phyloP scores from a whole-genome alignment of 2,797 vertebrate genomes.

The Protonibea diacanthus region DNA sequence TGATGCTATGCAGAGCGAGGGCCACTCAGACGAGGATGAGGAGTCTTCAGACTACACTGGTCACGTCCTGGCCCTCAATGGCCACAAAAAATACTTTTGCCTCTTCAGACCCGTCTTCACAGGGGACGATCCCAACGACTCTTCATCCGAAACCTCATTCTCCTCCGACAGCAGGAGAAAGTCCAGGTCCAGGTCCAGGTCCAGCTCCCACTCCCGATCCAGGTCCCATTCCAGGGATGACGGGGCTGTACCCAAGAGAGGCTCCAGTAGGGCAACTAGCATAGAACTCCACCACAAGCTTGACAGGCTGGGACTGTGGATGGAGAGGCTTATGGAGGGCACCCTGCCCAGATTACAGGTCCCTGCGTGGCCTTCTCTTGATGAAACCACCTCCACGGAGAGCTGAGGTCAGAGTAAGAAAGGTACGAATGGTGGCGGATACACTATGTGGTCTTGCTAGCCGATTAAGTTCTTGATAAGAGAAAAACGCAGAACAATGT shows the following conservation, averaged over 20 bases:
- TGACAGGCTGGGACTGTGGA: constrained; percentile 94
- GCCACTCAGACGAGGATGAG: constrained; percentile 69
- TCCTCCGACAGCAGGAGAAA: constrained; percentile 65
- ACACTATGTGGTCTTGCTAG: constrained; percentile 14
- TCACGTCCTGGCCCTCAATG: constrained; percentile 94
- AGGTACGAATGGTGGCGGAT: not conserved
- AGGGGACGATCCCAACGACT: constrained; percentile 74
- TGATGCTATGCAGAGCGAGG: constrained; percentile 71
- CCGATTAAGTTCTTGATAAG: constrained; percentile 14
- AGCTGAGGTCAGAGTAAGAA: constrained; percentile 60
- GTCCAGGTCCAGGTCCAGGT: constrained; percentile 75
- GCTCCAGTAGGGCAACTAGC: constrained; percentile 76
- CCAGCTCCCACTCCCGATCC: constrained; percentile 80
- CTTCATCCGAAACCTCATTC: constrained; percentile 75
- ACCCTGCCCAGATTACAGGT: constrained; percentile 92
- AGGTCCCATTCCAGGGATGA: constrained; percentile 78
- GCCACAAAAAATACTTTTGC: constrained; percentile 97
- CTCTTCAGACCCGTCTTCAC: constrained; percentile 90
- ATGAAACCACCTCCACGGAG: constrained; percentile 66
- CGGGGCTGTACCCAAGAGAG: constrained; percentile 47
- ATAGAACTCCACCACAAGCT: constrained; percentile 91
- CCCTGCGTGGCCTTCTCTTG: constrained; percentile 90
- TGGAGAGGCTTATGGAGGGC: constrained; percentile 95
- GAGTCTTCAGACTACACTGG: constrained; percentile 88
- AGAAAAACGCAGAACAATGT: constrained; percentile 24